Conservation (phyloP, 2,113 vertebrate genomes). For the Arvicanthis niloticus region DNA sequence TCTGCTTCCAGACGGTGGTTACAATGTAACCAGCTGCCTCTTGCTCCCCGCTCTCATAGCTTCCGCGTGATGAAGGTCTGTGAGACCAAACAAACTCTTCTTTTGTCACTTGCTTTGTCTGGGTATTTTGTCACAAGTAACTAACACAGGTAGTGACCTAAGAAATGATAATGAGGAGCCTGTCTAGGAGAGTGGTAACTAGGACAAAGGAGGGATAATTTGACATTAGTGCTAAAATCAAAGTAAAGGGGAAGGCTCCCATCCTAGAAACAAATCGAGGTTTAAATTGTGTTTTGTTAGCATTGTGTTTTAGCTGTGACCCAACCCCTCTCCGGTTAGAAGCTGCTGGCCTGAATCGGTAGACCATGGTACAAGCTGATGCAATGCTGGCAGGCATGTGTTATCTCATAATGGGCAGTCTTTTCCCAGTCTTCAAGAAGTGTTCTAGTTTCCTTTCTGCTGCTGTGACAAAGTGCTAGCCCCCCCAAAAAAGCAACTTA, state of each 20-base stretch:
- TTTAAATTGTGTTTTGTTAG: background rate
- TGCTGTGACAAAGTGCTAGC: background rate
- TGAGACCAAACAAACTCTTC: background rate
- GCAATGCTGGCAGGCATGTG: background rate
- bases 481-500: background rate
- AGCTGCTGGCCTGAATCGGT: background rate
- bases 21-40: background rate
- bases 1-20: background rate
- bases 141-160: background rate
- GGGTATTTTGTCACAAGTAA: background rate
- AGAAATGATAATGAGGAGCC: background rate
- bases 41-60: background rate
- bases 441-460: background rate
- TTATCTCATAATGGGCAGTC: background rate
- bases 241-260: background rate
- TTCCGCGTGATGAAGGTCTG: background rate
- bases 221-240: conserved; percentile 9
- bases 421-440: background rate
- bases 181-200: background rate
- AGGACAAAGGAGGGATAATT: background rate
- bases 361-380: background rate
- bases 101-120: background rate
- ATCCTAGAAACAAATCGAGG: background rate
- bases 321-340: background rate
- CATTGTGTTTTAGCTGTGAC: too few species aligned